Evolutionary conservation across 2,888 invertebrate species (phyloP), one percentile per base, ranked within the genome.

Genomic region (Corbicula japonica): DNA sequence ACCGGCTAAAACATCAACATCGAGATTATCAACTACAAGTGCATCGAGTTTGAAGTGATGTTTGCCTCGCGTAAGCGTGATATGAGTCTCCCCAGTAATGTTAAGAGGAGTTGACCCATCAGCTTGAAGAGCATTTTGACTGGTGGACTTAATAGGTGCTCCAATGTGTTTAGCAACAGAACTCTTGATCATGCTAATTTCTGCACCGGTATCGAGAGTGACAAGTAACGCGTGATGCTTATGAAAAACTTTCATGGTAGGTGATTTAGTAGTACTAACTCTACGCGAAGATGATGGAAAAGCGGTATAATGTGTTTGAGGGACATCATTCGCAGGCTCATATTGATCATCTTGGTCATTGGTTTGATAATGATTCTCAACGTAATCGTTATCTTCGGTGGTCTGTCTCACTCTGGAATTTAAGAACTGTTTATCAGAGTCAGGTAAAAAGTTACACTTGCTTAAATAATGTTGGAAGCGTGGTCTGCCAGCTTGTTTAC

Each of bases 1-100:
- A 1, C 86, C 86, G 0, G 83, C 85, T n/a, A 84, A 52, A 0
- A 82, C 41, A 12, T 87, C 85, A 12, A 65, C 72, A 66, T 86
- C 86, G 6, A 78, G 26, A 41, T 78, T 69, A 56, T 65, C 56
- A 1, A 78, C 77, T 28, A 78, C 77, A 21, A 73, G 73, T 30
- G 73, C 77, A 3, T 78, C 68, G n/a, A 78, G 21, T 0, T 35
- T 3, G 6, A 78, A 46, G 15, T 60, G 32, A 12, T 48, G n/a
- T 28, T 61, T 18, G 21, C 63, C 72, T n/a, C 76, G 34, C 5
- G 72, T 50, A 0, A 71, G n/a, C 15, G 21, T 35, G 0, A 76
- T 26, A 38, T 73, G 73, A 1, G 70, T 80, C 38, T 84, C 80
- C 0, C 82, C 86, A 21, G 73, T n/a, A 21, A 84, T 68, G 4